Evolutionary conservation across 2,113 vertebrate genomes (phyloP).

Genomic region (Hemiscyllium ocellatum): DNA sequence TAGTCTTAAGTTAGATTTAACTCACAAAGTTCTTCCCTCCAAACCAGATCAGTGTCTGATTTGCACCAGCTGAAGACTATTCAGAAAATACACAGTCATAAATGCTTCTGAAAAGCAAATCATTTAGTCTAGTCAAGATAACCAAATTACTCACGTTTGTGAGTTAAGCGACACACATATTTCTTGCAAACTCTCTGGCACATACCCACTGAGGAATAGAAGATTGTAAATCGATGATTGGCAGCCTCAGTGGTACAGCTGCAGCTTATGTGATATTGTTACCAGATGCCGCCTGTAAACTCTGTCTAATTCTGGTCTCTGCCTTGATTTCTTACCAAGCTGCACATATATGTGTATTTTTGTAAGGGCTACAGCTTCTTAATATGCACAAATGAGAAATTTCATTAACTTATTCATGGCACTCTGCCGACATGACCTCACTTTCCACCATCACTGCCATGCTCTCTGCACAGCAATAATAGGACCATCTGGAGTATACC

Average conservation of each 20-base stretch:
- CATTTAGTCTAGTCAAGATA: background rate
- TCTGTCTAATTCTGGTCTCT: background rate
- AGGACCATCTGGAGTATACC: background rate
- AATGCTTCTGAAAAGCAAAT: background rate
- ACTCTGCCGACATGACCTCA: background rate
- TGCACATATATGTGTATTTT: background rate
- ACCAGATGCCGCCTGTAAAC: background rate
- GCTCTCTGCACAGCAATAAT: background rate
- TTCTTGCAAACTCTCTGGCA: background rate
- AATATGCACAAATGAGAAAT: background rate
- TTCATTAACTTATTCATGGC: conserved; percentile 13
- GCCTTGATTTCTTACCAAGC: background rate
- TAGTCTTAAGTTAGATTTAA: background rate
- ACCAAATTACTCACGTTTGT: background rate
- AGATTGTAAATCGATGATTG: background rate
- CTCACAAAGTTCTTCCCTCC: background rate
- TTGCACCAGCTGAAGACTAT: background rate
- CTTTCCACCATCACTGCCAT: background rate
- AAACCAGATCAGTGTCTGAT: background rate
- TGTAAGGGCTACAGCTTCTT: background rate
- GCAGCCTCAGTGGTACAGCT: background rate
- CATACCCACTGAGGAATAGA: background rate
- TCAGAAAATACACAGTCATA: background rate
- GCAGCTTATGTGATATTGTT: background rate
- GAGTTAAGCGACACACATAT: background rate